Base-by-base conservation (phyloP, 2,888 invertebrate species). In the Hirtodrosophila cameraria region DNA sequence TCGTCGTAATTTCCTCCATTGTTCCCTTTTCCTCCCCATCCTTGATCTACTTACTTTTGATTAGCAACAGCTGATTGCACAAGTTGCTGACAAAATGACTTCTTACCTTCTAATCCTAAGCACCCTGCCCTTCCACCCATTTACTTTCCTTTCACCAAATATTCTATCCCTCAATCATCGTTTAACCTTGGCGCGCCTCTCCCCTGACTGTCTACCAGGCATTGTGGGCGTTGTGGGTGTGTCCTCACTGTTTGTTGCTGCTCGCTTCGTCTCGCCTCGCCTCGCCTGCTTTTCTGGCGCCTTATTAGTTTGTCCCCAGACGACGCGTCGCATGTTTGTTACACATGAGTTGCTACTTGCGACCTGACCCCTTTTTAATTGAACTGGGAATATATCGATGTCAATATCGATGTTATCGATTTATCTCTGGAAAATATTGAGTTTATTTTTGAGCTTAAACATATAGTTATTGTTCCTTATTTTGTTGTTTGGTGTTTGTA, bases 41-140 rank as follows among this genome's bases (percentile, higher is more conserved):
- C 3, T 35, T 42, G 31, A 16, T 25, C n/a, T n/a, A n/a, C n/a
- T n/a, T n/a, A n/a, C 63, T 73, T 85, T 85, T 85, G 83, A 81
- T 82, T 86, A 86, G 69, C 84, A 83, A 86, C 86, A 83, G 82
- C 86, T 83, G 82, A 83, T 86, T 83, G 75, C 72, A 76, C 80
- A 86, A 85, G 75, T 48, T 57, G 67, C 79, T 65, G 66, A 63
- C 80, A 59, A 64, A 61, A 18, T 59, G 75, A 52, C 52, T 65
- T 59, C 50, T 36, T 33, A 57, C 55, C 66, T 31, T 30, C 55
- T 41, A 9, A n/a, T 15, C 8, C 48, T 30, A 46, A n/a, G 49
- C 55, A 48, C 58, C 48, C 30, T 31, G 43, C 31, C 48, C 23
- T n/a, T n/a, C 20, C 30, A 31, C 6, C 27, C 35, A 12, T 33